Evolutionary conservation across 2,888 invertebrate genomes (phyloP).

Genomic region (Lutraria lutraria): DNA sequence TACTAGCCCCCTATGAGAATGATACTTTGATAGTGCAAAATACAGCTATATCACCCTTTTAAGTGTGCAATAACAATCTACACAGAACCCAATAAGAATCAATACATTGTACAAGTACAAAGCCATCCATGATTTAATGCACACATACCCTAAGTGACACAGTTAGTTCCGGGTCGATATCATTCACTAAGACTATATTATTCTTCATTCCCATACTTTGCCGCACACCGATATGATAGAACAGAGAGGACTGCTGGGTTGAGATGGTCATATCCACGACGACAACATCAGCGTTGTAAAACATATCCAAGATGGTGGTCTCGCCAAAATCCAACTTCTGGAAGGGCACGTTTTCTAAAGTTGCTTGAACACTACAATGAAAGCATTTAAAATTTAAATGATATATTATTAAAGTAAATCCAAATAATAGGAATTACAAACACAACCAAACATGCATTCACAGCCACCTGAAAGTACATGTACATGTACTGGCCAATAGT

Average conservation of each 20-base stretch:
- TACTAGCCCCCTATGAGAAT: too few relatives aligned
- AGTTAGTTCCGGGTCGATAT: slow-evolving; percentile 95
- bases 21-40: too few relatives aligned
- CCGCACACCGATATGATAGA: slow-evolving; percentile 98
- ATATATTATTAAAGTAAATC: too few relatives aligned
- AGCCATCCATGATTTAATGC: slow-evolving; percentile 3
- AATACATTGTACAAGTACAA: not conserved
- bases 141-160: slow-evolving; percentile 93
- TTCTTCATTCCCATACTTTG: slow-evolving; percentile 99
- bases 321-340: slow-evolving; percentile 99
- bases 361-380: slow-evolving; percentile 80
- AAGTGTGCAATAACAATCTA: not conserved
- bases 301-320: slow-evolving; percentile 96
- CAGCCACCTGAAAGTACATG: too few relatives aligned
- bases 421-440: too few relatives aligned
- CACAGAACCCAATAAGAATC: not conserved
- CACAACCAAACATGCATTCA: too few relatives aligned
- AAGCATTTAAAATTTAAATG: not conserved
- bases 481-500: too few relatives aligned
- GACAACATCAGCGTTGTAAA: slow-evolving; percentile 99
- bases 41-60: too few relatives aligned
- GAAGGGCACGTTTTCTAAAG: slow-evolving; percentile 88
- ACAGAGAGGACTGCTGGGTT: slow-evolving; percentile 96
- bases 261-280: slow-evolving; percentile 96
- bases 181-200: slow-evolving; percentile 89